Conservation (phyloP, 2,888 invertebrate genomes). For the Nemotelus nigrinus region DNA sequence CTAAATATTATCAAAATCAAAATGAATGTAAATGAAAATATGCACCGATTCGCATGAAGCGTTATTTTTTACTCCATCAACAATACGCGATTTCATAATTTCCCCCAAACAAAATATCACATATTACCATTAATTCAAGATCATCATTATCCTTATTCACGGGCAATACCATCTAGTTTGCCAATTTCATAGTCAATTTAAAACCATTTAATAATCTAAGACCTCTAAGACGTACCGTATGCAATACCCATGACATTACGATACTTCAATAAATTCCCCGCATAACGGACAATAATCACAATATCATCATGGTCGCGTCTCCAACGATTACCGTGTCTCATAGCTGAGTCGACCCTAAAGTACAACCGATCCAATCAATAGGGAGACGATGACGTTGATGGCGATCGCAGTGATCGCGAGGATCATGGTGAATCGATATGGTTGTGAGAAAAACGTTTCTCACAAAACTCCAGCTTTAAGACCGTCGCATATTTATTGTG, state of each 20-base stretch:
- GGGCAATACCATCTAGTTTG: conserved; percentile 42
- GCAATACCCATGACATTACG: not conserved
- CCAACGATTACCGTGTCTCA: no score
- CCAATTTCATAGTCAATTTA: conserved; percentile 51
- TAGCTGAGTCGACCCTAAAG: no score
- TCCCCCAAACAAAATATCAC: no score
- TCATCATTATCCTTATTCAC: not conserved
- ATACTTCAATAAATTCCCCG: not conserved
- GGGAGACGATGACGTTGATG: no score
- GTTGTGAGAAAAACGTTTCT: conserved; percentile 34
- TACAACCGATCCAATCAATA: no score
- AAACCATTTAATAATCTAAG: conserved; percentile 50
- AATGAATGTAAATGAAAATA: no score
- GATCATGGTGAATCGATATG: conserved; percentile 15
- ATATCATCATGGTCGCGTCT: not conserved
- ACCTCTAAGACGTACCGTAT: not conserved
- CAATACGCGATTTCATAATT: no score
- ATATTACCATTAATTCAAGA: no score
- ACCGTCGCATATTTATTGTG: not conserved
- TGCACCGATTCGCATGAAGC: no score
- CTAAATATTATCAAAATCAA: no score
- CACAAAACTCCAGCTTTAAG: not conserved
- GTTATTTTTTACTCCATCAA: no score
- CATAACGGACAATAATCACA: conserved; percentile 9
- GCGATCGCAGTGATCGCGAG: no score